Conservation (phyloP, 2,888 invertebrate species). For the Lottia gigantea region DNA sequence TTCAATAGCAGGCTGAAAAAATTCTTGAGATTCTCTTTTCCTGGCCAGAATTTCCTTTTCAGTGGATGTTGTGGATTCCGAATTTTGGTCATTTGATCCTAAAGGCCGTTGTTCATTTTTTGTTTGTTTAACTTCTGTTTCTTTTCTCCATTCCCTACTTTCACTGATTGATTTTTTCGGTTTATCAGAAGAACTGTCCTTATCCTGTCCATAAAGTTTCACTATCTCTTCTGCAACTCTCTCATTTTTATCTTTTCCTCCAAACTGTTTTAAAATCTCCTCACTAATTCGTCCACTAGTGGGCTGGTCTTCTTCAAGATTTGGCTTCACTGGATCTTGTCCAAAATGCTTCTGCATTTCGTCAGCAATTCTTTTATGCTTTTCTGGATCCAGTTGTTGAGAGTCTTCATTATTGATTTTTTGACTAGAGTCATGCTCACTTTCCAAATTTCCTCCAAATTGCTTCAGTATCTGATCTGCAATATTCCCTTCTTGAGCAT, state of each 20-base stretch:
- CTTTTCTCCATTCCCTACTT: slow-evolving; percentile 11
- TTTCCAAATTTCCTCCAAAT: too few relatives aligned
- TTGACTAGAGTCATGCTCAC: too few relatives aligned
- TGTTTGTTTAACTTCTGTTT: background rate
- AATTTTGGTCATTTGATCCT: background rate
- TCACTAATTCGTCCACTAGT: slow-evolving; percentile 22
- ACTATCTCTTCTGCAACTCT: slow-evolving; percentile 27
- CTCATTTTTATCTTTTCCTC: slow-evolving; percentile 20
- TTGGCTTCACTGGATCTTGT: slow-evolving; percentile 22
- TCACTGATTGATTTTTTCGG: slow-evolving; percentile 23
- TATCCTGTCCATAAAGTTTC: slow-evolving; percentile 23
- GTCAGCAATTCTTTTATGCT: slow-evolving; percentile 10
- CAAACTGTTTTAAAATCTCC: slow-evolving; percentile 15
- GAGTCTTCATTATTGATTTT: too few relatives aligned
- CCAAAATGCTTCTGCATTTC: slow-evolving; percentile 20
- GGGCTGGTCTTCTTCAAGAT: slow-evolving; percentile 16
- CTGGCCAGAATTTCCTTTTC: background rate
- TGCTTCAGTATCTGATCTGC: background rate
- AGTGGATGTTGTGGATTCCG: background rate
- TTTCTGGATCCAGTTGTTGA: too few relatives aligned
- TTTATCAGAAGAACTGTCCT: slow-evolving; percentile 25
- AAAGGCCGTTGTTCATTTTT: background rate
- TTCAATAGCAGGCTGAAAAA: background rate
- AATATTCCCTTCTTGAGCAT: slow-evolving; percentile 11
- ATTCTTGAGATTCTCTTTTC: slow-evolving; percentile 5